These are phyloP conservation scores for Polietes domitor DNA, from an alignment of 2,888 invertebrate genomes.

Conservation along the genomic window DNA sequence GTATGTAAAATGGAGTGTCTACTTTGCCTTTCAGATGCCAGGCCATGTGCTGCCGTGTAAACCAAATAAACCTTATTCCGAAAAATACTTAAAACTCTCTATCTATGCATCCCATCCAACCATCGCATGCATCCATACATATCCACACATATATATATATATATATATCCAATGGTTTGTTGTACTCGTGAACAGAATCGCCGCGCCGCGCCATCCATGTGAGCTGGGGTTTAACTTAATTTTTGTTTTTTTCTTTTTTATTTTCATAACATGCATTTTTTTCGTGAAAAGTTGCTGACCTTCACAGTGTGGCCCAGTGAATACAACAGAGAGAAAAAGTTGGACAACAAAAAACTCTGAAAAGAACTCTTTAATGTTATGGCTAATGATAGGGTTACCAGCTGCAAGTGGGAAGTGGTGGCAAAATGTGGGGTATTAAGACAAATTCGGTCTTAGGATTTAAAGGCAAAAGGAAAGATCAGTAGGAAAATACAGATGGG, in stretches of 20 bases:
- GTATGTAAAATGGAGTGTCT: background rate
- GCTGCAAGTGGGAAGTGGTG: background rate
- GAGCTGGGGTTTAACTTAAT: conserved; percentile 22
- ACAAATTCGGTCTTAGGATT: no score
- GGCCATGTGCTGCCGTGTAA: background rate
- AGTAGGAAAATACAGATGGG: no score
- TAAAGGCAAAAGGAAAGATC: no score
- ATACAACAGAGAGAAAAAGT: conserved; percentile 48
- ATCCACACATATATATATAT: conserved; percentile 19
- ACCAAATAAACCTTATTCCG: background rate
- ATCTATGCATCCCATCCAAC: conserved; percentile 57
- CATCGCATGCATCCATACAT: conserved; percentile 20
- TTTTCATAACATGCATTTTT: conserved; percentile 54
- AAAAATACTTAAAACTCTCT: conserved; percentile 8
- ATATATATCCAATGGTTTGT: background rate
- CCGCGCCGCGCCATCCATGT: conserved; percentile 28
- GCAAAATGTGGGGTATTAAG: no score
- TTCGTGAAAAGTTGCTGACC: conserved; percentile 70
- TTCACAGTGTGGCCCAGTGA: conserved; percentile 68
- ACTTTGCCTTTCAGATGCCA: no score
- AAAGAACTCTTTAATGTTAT: conserved; percentile 55
- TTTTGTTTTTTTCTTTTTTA: conserved; percentile 22
- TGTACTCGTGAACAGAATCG: conserved; percentile 11
- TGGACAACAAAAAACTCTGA: conserved; percentile 37
- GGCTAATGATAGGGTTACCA: conserved; percentile 50